phyloP scores from a whole-genome alignment of 92 coral and sea anemone genomes.

The Hydrozoanthus gracilis region DNA sequence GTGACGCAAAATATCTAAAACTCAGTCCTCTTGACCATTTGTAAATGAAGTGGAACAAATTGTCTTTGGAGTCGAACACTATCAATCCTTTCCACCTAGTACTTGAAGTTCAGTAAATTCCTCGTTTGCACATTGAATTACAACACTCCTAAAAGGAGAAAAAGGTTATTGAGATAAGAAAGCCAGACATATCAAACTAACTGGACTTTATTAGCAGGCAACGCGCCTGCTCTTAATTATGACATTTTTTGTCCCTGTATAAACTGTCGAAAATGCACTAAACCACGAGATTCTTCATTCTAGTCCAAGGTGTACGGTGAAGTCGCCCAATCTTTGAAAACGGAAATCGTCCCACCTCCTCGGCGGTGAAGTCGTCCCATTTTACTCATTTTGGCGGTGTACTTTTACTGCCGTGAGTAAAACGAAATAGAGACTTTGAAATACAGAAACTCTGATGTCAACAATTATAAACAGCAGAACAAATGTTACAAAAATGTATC shows the following conservation, averaged over 20 bases:
- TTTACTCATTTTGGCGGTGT: not conserved
- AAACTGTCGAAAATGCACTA: not conserved
- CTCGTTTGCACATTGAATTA: too few relatives aligned
- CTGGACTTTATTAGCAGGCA: not conserved
- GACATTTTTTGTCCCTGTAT: not conserved
- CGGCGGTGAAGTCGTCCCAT: constrained; percentile 2
- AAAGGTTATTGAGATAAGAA: too few relatives aligned
- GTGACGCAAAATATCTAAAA: too few relatives aligned
- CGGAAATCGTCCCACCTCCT: not conserved
- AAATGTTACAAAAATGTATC: not conserved
- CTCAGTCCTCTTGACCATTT: too few relatives aligned
- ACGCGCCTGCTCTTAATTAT: not conserved
- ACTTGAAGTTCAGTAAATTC: too few relatives aligned
- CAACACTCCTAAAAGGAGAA: too few relatives aligned
- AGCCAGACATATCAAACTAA: not conserved
- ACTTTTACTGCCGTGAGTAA: not conserved
- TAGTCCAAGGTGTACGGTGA: constrained; percentile 1
- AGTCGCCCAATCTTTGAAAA: constrained; percentile 2
- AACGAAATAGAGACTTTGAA: constrained; percentile 3
- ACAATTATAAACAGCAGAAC: constrained; percentile 4
- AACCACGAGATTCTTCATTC: not conserved
- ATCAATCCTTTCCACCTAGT: too few relatives aligned
- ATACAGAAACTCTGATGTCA: constrained; percentile 1
- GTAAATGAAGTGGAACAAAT: too few relatives aligned
- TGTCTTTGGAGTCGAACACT: too few relatives aligned